Evolutionary conservation across 1,140 invertebrate genomes (phyloP), one percentile per base, ranked within the genome.

Genomic region (Drosophila athabasca): DNA sequence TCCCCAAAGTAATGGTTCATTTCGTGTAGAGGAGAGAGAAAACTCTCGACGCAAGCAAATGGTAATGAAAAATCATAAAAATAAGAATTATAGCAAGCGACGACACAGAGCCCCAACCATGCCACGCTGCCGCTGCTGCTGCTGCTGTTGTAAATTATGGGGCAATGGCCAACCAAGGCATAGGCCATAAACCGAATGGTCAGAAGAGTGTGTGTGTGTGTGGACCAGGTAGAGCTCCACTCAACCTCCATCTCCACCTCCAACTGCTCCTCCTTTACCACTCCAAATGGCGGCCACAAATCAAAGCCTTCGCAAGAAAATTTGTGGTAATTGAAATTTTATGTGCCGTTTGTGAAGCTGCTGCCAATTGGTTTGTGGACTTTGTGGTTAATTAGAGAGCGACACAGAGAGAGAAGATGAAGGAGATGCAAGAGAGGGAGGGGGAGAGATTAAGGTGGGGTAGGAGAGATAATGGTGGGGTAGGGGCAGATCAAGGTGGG

Each of bases 251-350:
- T 31, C 35, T 39, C 46, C 57, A 53, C 17, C 17, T 35, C 15
- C 44, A 19, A n/a, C 15, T 58, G 19, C 55, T 61, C 29, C 29
- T 31, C 31, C 26, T 31, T 7, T 13, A 19, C 26, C 48, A 22
- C 48, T n/a, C 41, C 24, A 57, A 78, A 62, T 67, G 68, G 75
- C 75, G 76, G 75, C 57, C 62, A 78, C 76, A 78, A 78, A 78
- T 78, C 76, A 78, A 78, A 78, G 50, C 31, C 35, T 39, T 39
- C 11, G 8, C n/a, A 52, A 48, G 62, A 71, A 67, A 77, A 78
- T 78, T 78, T 78, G 76, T 78, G 75, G 76, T 78, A 78, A 78
- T 78, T 78, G 76, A 78, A 78, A 78, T 78, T 78, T 77, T 78
- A 78, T 78, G 61, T 77, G 75, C 74, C 75, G 61, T 70, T 77